Conservation (phyloP, 2,113 vertebrate species). For the Danionella cerebrum region DNA sequence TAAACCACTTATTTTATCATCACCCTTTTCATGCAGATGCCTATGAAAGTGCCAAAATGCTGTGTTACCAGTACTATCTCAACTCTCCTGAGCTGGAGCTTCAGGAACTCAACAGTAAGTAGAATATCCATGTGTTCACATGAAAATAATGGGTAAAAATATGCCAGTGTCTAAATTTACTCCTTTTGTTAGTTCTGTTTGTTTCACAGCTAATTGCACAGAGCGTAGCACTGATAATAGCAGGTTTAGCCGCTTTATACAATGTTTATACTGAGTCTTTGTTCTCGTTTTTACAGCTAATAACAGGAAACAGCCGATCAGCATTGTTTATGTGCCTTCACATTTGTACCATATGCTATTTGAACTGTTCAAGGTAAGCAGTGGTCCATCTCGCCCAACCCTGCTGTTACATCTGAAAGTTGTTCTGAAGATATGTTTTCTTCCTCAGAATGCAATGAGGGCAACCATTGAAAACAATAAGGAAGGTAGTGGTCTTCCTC, state of each 20-base stretch:
- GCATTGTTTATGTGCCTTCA: conserved; percentile 88
- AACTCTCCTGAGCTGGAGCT: conserved; percentile 76
- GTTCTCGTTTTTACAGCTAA: conserved; percentile 54
- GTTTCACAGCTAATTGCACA: not conserved
- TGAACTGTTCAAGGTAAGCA: conserved; percentile 87
- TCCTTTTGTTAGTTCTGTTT: not conserved
- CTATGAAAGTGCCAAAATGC: conserved; percentile 81
- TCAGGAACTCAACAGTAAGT: conserved; percentile 75
- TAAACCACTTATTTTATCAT: not conserved
- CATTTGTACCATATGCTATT: conserved; percentile 97
- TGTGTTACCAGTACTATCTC: conserved; percentile 90
- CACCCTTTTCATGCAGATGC: conserved; percentile 63
- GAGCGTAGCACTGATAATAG: conserved; percentile 18
- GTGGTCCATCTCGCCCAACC: not conserved
- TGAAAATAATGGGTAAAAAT: not conserved
- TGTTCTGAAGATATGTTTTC: conserved; percentile 5
- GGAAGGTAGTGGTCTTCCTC: conserved; percentile 65
- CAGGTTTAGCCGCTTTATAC: conserved; percentile 28
- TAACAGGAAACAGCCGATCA: conserved; percentile 62
- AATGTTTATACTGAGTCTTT: conserved; percentile 43
- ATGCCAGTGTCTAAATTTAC: not conserved
- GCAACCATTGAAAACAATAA: conserved; percentile 86
- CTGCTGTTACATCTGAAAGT: conserved; percentile 2
- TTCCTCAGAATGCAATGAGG: conserved; percentile 84
- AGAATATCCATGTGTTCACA: not conserved